Conservation (phyloP, 1,140 invertebrate species). For the Samia ricini region DNA sequence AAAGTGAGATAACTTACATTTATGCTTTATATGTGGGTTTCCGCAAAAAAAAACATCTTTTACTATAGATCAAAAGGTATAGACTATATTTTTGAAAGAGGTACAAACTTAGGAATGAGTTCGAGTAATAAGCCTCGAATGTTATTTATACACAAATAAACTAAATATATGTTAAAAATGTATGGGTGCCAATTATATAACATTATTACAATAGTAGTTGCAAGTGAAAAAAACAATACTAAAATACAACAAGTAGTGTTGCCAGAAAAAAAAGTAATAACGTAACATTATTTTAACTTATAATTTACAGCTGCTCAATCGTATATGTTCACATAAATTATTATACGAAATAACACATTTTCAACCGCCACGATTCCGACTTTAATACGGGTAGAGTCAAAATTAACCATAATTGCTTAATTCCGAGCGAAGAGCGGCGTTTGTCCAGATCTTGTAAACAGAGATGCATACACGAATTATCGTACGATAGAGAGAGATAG, state of each 20-base stretch:
- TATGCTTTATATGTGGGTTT: too few species aligned
- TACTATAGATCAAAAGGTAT: too few species aligned
- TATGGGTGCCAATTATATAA: neutral
- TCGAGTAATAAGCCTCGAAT: too few species aligned
- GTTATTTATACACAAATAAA: neutral
- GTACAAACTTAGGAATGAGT: too few species aligned
- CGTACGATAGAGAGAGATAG: constrained; percentile 31
- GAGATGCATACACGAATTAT: constrained; percentile 38
- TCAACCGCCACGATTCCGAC: constrained; percentile 49
- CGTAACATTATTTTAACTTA: constrained; percentile 25
- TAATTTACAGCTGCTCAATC: constrained; percentile 72
- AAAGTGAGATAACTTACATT: too few species aligned
- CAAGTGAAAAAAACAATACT: neutral
- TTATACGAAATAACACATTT: constrained; percentile 74
- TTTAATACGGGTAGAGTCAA: constrained; percentile 60
- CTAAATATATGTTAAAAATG: neutral
- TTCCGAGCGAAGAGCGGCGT: constrained; percentile 59
- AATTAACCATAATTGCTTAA: constrained; percentile 77
- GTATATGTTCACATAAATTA: constrained; percentile 75
- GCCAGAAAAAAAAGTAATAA: constrained; percentile 3
- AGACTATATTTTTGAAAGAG: too few species aligned
- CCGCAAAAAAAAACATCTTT: too few species aligned
- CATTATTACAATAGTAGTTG: neutral
- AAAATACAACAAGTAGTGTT: neutral
- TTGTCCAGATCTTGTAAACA: constrained; percentile 52